Evolutionary conservation across 2,113 vertebrate genomes (phyloP).

Genomic region (Mirza zaza): DNA sequence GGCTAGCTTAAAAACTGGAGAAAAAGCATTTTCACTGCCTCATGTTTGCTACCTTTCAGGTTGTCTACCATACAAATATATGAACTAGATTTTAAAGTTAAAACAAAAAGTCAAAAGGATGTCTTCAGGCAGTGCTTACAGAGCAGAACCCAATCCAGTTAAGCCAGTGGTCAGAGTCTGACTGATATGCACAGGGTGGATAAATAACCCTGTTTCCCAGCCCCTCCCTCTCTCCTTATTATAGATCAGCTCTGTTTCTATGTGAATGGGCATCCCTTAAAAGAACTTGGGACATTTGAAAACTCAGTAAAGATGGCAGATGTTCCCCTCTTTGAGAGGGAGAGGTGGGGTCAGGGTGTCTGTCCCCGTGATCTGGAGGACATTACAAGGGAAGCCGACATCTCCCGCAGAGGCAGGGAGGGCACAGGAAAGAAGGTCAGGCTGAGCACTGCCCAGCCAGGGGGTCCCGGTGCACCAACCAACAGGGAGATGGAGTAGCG

Average conservation of each 20-base stretch:
- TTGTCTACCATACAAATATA: not conserved
- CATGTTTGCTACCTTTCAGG: not conserved
- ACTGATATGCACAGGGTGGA: rapidly evolving
- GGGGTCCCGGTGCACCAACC: rapidly evolving
- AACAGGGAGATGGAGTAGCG: not conserved
- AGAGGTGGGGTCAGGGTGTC: not conserved
- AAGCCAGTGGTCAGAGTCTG: not conserved
- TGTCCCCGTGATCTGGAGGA: not conserved
- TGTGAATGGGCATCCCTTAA: not conserved
- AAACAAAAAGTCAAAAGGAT: not conserved
- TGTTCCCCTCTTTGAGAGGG: not conserved
- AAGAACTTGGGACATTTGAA: not conserved
- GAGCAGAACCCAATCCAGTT: not conserved
- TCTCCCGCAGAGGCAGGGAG: not conserved
- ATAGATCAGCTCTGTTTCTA: not conserved
- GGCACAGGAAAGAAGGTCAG: not conserved
- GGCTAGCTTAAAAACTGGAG: not conserved
- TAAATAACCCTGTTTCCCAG: too few relatives aligned
- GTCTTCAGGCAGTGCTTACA: not conserved
- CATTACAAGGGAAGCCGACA: not conserved
- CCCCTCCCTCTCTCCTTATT: rapidly evolving
- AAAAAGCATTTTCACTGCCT: not conserved
- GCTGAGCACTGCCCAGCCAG: not conserved
- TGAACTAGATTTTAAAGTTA: not conserved
- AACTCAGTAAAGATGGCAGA: not conserved